Evolutionary conservation across 1,140 invertebrate species (phyloP), one percentile per base, ranked within the genome.

Genomic region (Brachionus koreanus): DNA sequence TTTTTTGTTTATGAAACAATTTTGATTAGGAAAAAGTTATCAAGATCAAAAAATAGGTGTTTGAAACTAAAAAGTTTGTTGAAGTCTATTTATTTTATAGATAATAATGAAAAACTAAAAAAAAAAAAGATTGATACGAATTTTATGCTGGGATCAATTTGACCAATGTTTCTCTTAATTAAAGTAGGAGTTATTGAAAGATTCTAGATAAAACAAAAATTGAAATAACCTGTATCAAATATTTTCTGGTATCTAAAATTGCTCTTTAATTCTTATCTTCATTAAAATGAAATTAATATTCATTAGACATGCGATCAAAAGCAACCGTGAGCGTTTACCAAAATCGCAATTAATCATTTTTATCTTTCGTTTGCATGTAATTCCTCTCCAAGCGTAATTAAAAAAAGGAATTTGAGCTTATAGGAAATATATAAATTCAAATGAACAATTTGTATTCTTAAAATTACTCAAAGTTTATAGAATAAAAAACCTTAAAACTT

Each of bases 261-360:
- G 63, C 33, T 33, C 5, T 65, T 65, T 65, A 33, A 69, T 69
- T 37, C 65, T 69, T 69, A 69, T 69, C 65, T 69, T 69, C 35
- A 37, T 37, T 37, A 69, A 69, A 69, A 69, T 69, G 33, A 69
- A 69, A 69, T 69, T 69, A 69, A 43, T 69, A 39, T 69, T 69
- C 65, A 69, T 69, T 69, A 69, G 65, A 39, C 65, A 69, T 39
- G 33, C 35, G 16, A 19, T 39, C 37, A 39, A 69, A 33, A 69
- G 37, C 35, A 39, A 37, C 29, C 33, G 37, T 39, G 37, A 37
- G 29, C n/a, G 37, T 39, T 69, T 69, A 57, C 65, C 35, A 69
- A 69, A 69, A 37, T 67, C 65, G 65, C 35, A 69, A 69, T 69
- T 69, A 69, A 69, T 69, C 65, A 69, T 69, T 39, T n/a, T 39